Evolutionary conservation across 2,888 invertebrate species (phyloP).

Genomic region (Orchesella flavescens): DNA sequence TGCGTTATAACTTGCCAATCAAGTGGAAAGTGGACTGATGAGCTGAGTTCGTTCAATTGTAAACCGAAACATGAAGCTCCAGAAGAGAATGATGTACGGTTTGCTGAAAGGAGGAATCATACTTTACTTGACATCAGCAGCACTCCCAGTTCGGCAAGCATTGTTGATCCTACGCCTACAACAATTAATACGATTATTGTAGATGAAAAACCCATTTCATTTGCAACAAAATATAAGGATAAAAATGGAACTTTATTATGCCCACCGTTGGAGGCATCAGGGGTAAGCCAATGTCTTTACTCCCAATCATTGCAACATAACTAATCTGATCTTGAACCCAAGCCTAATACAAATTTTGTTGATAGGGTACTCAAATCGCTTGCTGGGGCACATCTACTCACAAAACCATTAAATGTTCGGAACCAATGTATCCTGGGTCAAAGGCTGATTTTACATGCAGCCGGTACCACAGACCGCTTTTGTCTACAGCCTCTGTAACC

Average conservation of each 20-base stretch:
- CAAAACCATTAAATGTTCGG: conserved; percentile 33
- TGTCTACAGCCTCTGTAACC: conserved; percentile 48
- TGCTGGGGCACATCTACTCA: conserved; percentile 51
- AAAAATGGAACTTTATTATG: conserved; percentile 41
- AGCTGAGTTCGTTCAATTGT: conserved; percentile 50
- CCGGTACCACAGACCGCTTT: conserved; percentile 53
- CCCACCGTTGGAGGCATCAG: conserved; percentile 14
- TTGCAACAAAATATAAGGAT: conserved; percentile 19
- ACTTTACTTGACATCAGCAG: not conserved
- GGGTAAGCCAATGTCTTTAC: conserved; percentile 21
- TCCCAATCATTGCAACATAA: no score
- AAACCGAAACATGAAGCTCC: not conserved
- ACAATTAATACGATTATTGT: not conserved
- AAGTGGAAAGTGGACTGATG: conserved; percentile 64
- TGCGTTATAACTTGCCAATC: conserved; percentile 59
- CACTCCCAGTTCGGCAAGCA: not conserved
- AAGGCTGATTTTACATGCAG: conserved; percentile 63
- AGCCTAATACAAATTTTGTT: not conserved
- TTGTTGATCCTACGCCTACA: not conserved
- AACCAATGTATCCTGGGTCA: conserved; percentile 43
- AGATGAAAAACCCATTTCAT: not conserved
- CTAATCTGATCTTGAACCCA: not conserved
- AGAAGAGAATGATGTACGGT: conserved; percentile 11
- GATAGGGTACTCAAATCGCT: conserved; percentile 55
- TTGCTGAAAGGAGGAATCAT: conserved; percentile 38